Base-by-base conservation (phyloP, 2,797 vertebrate species). In the Clarias laeviceps region DNA sequence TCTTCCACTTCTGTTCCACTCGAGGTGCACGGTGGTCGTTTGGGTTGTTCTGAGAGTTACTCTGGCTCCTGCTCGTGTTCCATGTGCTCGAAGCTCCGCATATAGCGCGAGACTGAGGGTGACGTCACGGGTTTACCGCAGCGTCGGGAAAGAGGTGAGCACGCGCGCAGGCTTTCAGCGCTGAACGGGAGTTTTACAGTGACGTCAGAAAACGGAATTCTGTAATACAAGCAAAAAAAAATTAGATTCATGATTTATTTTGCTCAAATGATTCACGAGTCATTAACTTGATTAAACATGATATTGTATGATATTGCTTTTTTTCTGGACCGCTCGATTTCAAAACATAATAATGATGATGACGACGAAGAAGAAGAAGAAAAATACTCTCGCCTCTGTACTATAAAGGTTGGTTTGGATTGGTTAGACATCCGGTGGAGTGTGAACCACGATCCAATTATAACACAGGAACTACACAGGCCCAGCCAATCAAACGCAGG, bases 11-110 rank as follows among this genome's bases (percentile, higher is more conserved):
- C 8, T 54, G 45, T n/a, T 82, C 80, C 50, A 56, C 29, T 82
- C 45, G 24, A 57, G 65, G 29, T 69, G 40, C 24, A 81, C 2
- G 40, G 24, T 50, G 65, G n/a, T 22, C 24, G 50, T 68, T 57
- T 56, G 64, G 65, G 82, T 82, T 45, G n/a, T n/a, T 73, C 12
- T 34, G 24, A 14, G 17, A 32, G 54, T 54, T 34, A 61, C 68
- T 72, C 50, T 45, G n/a, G 11, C n/a, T 76, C 27, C 37, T 14
- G 2, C 37, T 70, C 11, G 57, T 17, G 91, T 94, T 94, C 93
- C 94, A 96, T 94, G 95, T 94, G 95, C 94, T 94, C 92, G 18
- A 87, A 89, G 93, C 91, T 92, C 84, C 93, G 94, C 93, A 93
- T 90, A 88, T 88, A 86, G 88, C 82, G 89, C 27, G 89, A 95